phyloP scores from a whole-genome alignment of 2,797 vertebrate genomes.

The Ptychadena robeensis region DNA sequence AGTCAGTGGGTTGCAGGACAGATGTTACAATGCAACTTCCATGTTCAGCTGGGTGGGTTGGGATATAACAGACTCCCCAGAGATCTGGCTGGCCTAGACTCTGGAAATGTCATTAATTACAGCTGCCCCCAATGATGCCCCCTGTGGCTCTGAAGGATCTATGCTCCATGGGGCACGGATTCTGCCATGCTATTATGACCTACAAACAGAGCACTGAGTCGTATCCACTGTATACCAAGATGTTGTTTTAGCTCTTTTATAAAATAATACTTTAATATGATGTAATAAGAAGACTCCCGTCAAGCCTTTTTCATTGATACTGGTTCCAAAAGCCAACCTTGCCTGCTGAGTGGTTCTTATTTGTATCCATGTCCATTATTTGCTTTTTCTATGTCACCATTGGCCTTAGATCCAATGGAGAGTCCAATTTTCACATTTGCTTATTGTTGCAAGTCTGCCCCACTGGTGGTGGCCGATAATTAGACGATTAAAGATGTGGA shows the following conservation, averaged over 20 bases:
- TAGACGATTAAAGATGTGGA: no score
- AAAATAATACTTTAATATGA: conserved; percentile 12
- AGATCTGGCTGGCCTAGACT: conserved; percentile 25
- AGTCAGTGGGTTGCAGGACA: conserved; percentile 26
- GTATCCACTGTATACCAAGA: neutral
- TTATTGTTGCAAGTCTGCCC: no score
- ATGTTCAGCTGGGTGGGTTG: conserved; percentile 56
- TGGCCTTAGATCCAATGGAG: no score
- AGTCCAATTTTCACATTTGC: no score
- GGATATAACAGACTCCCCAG: conserved; percentile 45
- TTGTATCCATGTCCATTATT: no score
- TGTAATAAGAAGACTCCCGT: neutral
- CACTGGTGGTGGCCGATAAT: no score
- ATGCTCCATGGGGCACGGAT: conserved; percentile 21
- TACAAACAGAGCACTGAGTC: conserved; percentile 36
- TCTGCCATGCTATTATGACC: conserved; percentile 17
- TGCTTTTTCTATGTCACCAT: no score
- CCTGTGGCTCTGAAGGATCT: conserved; percentile 52
- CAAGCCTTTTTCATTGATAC: neutral
- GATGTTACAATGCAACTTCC: conserved; percentile 17
- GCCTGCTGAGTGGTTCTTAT: neutral
- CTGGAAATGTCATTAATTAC: conserved; percentile 50
- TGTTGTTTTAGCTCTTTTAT: neutral
- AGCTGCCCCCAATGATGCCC: conserved; percentile 42
- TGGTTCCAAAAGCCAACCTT: neutral